Percentiles rank a stretch among this genome's conserved stretches.
phyloP scores from a whole-genome alignment of 2,888 invertebrate genomes.

The Cosmia pyralina region DNA sequence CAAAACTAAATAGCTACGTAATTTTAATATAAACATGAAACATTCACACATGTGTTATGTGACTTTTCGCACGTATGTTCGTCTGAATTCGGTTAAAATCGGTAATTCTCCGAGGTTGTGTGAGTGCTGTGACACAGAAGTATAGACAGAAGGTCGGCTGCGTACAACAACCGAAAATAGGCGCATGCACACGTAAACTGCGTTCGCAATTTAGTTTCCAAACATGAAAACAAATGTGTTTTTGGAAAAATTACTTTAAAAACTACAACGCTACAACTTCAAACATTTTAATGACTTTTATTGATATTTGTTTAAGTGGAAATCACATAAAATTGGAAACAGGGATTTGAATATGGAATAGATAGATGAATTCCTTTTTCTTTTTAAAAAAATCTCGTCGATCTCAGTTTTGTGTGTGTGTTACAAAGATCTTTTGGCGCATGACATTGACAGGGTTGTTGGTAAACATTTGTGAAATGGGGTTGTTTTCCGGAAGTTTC shows the following conservation, averaged over 20 bases:
- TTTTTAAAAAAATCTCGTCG: no score
- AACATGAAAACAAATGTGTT: neutral
- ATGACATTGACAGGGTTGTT: no score
- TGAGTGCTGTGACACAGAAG: neutral
- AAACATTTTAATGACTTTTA: neutral
- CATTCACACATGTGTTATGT: conserved; percentile 16
- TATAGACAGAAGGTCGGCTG: conserved; percentile 1
- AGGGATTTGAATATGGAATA: neutral
- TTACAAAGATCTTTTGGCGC: no score
- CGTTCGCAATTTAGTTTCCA: no score
- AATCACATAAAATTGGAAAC: neutral
- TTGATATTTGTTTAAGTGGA: neutral
- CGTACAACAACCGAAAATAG: neutral
- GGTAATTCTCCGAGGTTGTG: neutral
- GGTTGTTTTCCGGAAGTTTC: no score
- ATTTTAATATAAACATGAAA: conserved; percentile 17
- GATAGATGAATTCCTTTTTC: no score
- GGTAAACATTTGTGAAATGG: no score
- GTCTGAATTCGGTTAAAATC: neutral
- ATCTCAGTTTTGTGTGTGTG: no score
- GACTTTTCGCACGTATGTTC: conserved; percentile 26
- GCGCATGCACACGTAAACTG: neutral
- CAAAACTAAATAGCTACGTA: conserved; percentile 13
- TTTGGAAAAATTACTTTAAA: neutral
- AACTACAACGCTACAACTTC: neutral